Conservation (phyloP, 2,113 vertebrate genomes). For the Isichthys henryi region DNA sequence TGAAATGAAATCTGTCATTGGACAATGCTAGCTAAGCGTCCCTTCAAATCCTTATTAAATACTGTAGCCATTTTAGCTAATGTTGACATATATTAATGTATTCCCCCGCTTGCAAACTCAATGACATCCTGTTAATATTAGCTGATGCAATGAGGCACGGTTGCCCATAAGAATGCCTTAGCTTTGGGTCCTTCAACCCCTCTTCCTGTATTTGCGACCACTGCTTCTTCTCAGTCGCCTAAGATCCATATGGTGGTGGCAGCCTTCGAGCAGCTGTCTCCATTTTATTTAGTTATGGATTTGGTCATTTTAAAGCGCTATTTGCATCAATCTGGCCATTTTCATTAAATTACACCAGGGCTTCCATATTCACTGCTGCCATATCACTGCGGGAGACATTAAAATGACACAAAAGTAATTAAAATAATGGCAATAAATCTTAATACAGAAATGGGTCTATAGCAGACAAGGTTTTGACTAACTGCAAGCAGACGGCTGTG, state of each 20-base stretch:
- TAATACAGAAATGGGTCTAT: neutral
- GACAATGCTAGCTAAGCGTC: neutral
- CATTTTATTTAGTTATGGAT: neutral
- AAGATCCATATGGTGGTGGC: neutral
- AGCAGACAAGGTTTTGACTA: neutral
- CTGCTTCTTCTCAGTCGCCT: neutral
- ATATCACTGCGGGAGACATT: neutral
- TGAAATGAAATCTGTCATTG: neutral
- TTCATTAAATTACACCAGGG: neutral
- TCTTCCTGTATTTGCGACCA: neutral
- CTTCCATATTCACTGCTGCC: neutral
- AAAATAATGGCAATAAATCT: slow-evolving; percentile 1
- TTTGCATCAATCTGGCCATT: neutral
- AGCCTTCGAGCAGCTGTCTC: neutral
- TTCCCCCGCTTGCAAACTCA: neutral
- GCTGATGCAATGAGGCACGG: neutral
- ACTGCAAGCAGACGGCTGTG: neutral
- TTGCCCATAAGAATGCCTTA: neutral
- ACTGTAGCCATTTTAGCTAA: neutral
- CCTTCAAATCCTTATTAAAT: neutral
- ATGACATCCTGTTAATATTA: slow-evolving; percentile 1
- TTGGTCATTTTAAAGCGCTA: neutral
- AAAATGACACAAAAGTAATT: slow-evolving; percentile 2
- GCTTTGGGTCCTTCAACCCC: neutral
- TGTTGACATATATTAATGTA: neutral